Base-by-base conservation (phyloP, 1,140 invertebrate species). In the Zaprionus nigranus region DNA sequence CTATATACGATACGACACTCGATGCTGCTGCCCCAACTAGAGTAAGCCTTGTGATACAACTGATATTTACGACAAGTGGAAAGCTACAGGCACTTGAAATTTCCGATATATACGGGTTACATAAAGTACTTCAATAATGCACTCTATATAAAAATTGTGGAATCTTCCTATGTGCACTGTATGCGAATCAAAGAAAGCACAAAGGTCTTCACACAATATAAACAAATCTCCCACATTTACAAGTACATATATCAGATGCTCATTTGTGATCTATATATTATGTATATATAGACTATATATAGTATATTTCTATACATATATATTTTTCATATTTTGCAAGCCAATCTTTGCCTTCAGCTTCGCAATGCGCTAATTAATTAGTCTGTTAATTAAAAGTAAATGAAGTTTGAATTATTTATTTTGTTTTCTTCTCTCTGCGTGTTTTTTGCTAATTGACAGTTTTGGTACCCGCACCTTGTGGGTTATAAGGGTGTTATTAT, bases 301-400 rank as follows among this genome's bases (percentile, higher is more conserved):
- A 17, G 1, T 20, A 46, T 17, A 5, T n/a, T 40, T 40, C 15
- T n/a, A 6, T n/a, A n/a, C 15, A 6, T 3, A 24, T 40, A 36
- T 56, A 12, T 15, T 7, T 28, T 28, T 38, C 2, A 13, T 17
- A 63, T 56, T 15, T 4, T 17, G 12, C 30, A 36, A 9, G 22
- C 22, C 38, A 54, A 26, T 30, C 38, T 63, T n/a, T n/a, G n/a
- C n/a, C n/a, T n/a, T n/a, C n/a, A n/a, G n/a, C n/a, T n/a, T 61
- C 36, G 54, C 67, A 59, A 15, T 13, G 43, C 51, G 77, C 46
- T 76, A 79, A 79, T 64, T 64, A 78, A 78, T 70, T 75, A 66
- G 57, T 43, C 26, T 54, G 73, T 51, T 79, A 79, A 75, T 79
- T 75, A 11, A 62, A 66, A 22, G 5, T 17, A 43, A 67, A 72